Conservation (phyloP, 2,113 vertebrate genomes). For the Brienomyrus brachyistius region DNA sequence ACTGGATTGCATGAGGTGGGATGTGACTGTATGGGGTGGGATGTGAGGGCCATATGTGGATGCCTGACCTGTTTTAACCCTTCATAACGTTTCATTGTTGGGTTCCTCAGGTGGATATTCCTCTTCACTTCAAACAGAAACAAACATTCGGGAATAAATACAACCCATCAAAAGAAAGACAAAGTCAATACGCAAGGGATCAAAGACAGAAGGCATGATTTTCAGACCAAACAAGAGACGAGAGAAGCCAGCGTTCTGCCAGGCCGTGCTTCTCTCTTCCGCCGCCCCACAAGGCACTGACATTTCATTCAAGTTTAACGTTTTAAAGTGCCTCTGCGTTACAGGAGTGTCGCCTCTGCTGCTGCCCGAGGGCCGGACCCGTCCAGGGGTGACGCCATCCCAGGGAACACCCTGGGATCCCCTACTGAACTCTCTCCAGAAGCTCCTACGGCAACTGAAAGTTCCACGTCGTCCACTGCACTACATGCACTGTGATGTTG, state of each 20-base stretch:
- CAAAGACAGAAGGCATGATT: neutral
- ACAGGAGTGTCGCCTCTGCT: neutral
- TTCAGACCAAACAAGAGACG: neutral
- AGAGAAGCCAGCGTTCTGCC: neutral
- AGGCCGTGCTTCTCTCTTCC: constrained; percentile 11
- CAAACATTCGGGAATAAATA: neutral
- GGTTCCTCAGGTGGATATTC: neutral
- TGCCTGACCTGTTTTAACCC: neutral
- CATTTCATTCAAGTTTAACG: constrained; percentile 81
- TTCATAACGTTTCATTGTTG: neutral
- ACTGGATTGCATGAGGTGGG: no score
- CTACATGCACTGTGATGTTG: neutral
- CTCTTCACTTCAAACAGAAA: neutral
- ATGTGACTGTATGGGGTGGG: neutral
- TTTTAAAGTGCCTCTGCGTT: constrained; percentile 43
- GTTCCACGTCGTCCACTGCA: neutral
- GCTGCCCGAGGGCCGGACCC: neutral
- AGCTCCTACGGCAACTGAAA: neutral
- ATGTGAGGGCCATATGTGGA: neutral
- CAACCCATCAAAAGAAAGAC: neutral
- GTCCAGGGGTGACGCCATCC: neutral
- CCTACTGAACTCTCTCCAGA: neutral
- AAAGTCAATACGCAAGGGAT: neutral
- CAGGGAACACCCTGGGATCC: no score
- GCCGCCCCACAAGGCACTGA: constrained; percentile 82